phyloP scores from a whole-genome alignment of 2,888 invertebrate species.

The Creontiades dilutus region DNA sequence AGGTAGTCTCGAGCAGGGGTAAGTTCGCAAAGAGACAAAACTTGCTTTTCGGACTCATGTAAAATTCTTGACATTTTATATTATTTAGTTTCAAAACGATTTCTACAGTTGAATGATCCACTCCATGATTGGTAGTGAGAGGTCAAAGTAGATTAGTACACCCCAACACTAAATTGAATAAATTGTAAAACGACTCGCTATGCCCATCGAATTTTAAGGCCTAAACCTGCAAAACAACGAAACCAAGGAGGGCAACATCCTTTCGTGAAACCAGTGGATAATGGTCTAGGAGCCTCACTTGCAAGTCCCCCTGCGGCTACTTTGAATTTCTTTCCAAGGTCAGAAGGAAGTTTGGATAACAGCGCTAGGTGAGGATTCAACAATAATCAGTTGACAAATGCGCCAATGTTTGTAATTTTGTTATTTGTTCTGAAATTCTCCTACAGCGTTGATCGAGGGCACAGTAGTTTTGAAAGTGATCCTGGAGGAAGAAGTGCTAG shows the following conservation, averaged over 20 bases:
- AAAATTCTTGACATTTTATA: no score
- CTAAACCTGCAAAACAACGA: conserved; percentile 41
- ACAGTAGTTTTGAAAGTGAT: conserved; percentile 67
- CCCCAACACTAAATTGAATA: no score
- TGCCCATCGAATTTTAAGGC: conserved; percentile 23
- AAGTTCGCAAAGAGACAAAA: neutral
- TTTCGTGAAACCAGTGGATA: conserved; percentile 56
- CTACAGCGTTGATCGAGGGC: conserved; percentile 61
- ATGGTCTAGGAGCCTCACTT: conserved; percentile 55
- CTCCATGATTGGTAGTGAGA: no score
- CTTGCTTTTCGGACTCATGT: no score
- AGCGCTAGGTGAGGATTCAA: conserved; percentile 47
- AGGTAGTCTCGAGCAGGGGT: conserved; percentile 68
- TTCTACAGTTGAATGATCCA: no score
- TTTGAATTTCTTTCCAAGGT: conserved; percentile 59
- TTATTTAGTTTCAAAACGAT: no score
- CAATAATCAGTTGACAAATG: neutral
- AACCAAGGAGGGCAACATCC: conserved; percentile 42
- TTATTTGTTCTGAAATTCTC: neutral
- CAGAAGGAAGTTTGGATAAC: conserved; percentile 64
- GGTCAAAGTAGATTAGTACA: no score
- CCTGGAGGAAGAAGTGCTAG: conserved; percentile 52
- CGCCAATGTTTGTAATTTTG: neutral
- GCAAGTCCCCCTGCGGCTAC: conserved; percentile 59
- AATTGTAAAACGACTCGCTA: neutral